phyloP scores from a whole-genome alignment of 2,113 vertebrate species.

The Ciconia maguari region DNA sequence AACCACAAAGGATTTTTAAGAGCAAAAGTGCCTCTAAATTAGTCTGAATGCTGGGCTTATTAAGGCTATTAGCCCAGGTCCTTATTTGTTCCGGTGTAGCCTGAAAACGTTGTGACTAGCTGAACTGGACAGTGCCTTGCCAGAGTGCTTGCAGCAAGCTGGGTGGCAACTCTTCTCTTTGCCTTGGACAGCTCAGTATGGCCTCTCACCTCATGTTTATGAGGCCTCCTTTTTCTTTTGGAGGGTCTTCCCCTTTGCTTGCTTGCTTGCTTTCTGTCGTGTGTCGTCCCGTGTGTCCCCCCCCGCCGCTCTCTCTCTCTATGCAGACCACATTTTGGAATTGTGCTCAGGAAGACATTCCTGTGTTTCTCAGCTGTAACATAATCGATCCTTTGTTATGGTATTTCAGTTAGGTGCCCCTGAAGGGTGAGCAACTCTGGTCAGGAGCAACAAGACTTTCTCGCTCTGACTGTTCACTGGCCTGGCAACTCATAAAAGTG shows the following conservation, averaged over 20 bases:
- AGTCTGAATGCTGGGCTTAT: background rate
- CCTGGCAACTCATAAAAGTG: background rate
- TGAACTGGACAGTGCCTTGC: background rate
- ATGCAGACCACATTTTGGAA: background rate
- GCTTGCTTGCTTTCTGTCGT: background rate
- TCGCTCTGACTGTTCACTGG: background rate
- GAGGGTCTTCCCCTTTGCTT: background rate
- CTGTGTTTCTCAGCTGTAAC: background rate
- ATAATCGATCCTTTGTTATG: background rate
- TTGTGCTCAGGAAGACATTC: background rate
- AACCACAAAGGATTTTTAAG: background rate
- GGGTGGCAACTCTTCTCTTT: background rate
- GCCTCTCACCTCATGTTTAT: background rate
- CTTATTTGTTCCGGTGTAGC: background rate
- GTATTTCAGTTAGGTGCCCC: background rate
- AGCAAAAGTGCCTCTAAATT: background rate
- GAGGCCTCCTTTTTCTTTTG: background rate
- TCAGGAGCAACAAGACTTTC: background rate
- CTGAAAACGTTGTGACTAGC: background rate
- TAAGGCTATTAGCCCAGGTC: background rate
- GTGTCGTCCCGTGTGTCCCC: no score
- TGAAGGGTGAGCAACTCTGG: background rate
- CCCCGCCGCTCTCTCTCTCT: background rate
- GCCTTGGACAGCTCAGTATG: background rate
- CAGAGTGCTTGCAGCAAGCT: background rate